These are phyloP conservation scores for Nycticorax nycticorax DNA, from an alignment of 2,113 vertebrate species.

Conservation along the genomic window DNA sequence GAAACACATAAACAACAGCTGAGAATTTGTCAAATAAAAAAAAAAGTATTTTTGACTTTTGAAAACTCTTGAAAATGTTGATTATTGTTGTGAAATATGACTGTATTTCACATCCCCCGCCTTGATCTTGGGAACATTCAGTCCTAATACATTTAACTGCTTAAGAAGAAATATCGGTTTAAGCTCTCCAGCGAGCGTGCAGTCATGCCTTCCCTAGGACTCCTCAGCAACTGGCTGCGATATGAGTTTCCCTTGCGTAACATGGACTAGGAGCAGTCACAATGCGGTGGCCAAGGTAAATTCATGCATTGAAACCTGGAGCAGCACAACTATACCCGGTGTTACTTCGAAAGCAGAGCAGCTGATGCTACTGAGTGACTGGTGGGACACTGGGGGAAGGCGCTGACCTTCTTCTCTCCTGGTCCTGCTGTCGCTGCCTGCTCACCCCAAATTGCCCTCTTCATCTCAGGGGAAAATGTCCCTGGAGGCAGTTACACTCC, in stretches of 20 bases:
- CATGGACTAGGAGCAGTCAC: fast-evolving
- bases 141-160: not conserved
- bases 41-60: not conserved
- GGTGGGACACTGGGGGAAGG: not conserved
- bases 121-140: not conserved
- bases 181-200: fast-evolving
- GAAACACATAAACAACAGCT: not conserved
- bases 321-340: fast-evolving
- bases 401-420: fast-evolving
- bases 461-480: not conserved
- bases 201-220: not conserved
- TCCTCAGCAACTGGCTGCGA: not conserved
- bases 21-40: not conserved
- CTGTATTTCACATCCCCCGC: not conserved
- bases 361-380: not conserved
- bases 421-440: fast-evolving
- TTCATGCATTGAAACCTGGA: not conserved
- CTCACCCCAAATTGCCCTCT: fast-evolving
- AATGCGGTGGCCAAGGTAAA: not conserved
- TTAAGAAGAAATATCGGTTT: not conserved
- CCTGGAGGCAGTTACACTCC: not conserved
- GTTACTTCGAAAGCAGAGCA: not conserved
- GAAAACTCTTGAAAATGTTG: not conserved
- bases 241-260: fast-evolving
- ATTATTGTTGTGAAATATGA: not conserved